A percentile compares a stretch with the other conserved stretches of the same genome.
Evolutionary conservation across 2,113 vertebrate species (phyloP).

Genomic region (Cebus imitator): DNA sequence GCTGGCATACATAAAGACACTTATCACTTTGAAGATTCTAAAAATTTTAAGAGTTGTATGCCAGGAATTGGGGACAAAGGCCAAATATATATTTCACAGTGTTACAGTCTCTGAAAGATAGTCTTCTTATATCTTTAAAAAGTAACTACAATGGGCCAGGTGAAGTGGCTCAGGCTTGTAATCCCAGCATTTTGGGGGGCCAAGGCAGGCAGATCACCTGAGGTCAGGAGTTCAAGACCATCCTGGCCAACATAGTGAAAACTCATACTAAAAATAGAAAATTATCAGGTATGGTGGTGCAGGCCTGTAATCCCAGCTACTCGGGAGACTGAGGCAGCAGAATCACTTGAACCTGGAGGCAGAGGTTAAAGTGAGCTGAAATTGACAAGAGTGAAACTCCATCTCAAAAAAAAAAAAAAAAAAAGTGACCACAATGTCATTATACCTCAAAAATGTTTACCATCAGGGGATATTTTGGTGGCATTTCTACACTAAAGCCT

Average conservation of each 20-base stretch:
- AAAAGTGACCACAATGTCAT: slow-evolving; percentile 4
- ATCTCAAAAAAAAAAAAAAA: background rate
- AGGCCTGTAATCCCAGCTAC: too few relatives aligned
- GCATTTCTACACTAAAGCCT: background rate
- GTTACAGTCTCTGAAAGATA: background rate
- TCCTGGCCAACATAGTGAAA: too few relatives aligned
- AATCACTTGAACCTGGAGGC: too few relatives aligned
- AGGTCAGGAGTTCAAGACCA: too few relatives aligned
- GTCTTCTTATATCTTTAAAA: background rate
- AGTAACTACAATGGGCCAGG: background rate
- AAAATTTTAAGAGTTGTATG: background rate
- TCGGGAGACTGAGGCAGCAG: too few relatives aligned
- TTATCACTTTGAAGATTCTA: background rate
- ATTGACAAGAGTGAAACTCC: too few relatives aligned
- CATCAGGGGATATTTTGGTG: background rate
- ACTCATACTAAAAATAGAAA: too few relatives aligned
- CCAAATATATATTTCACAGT: background rate
- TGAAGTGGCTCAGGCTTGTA: too few relatives aligned
- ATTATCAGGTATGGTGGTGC: too few relatives aligned
- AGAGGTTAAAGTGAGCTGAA: too few relatives aligned
- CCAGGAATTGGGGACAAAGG: background rate
- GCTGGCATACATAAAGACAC: background rate
- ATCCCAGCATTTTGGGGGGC: too few relatives aligned
- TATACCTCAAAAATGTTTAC: background rate
- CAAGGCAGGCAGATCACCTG: too few relatives aligned